phyloP scores from a whole-genome alignment of 1,140 invertebrate species.

The Sinella curviseta region DNA sequence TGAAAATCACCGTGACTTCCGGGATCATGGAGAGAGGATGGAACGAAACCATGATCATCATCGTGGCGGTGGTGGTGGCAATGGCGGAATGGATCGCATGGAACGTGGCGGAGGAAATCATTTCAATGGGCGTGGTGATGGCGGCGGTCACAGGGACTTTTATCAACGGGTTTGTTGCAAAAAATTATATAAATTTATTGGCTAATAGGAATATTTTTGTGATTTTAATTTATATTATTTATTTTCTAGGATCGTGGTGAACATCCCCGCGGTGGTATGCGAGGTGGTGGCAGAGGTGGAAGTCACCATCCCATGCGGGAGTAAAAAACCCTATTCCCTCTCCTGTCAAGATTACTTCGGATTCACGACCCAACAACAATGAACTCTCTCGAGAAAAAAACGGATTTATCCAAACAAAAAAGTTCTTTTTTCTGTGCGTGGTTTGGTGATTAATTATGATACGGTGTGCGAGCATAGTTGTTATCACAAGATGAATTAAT shows the following conservation, averaged over 20 bases:
- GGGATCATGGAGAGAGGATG: constrained; percentile 36
- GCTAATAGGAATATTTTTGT: not conserved
- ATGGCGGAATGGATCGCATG: constrained; percentile 23
- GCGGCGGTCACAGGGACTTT: constrained; percentile 32
- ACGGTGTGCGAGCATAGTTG: too few relatives aligned
- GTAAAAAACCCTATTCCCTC: constrained; percentile 13
- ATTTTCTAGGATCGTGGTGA: constrained; percentile 4
- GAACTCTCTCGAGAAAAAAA: not conserved
- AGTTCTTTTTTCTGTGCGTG: not conserved
- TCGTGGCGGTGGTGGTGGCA: constrained; percentile 36
- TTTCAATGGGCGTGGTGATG: constrained; percentile 22
- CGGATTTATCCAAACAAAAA: not conserved
- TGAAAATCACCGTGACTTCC: not conserved
- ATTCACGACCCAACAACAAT: not conserved
- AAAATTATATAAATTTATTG: not conserved
- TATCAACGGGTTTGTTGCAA: constrained; percentile 31
- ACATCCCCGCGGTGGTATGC: constrained; percentile 31
- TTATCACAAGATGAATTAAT: too few relatives aligned
- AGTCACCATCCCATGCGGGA: constrained; percentile 30
- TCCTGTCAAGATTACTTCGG: not conserved
- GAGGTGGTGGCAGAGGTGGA: constrained; percentile 31
- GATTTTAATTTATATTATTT: not conserved
- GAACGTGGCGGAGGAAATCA: constrained; percentile 13
- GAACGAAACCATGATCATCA: constrained; percentile 35
- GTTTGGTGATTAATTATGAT: not conserved